Percentiles rank a stretch among this genome's conserved stretches.
These are phyloP conservation scores for Trididemnum miniatum DNA, from an alignment of 23 tunicate genomes.

Conservation along the genomic window DNA sequence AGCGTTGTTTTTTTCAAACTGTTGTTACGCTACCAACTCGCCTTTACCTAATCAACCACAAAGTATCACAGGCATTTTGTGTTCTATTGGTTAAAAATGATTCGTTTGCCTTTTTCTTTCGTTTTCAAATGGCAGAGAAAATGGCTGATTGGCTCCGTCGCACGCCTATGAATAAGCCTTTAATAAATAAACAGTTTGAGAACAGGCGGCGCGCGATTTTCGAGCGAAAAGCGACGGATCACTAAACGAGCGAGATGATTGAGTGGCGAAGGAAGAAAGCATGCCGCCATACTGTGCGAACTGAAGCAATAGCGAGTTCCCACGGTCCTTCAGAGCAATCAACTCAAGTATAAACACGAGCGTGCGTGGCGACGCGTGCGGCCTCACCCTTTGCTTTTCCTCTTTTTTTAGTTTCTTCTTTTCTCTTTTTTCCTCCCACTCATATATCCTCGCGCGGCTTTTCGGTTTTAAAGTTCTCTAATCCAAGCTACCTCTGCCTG, in stretches of 20 bases:
- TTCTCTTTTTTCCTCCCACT: not conserved
- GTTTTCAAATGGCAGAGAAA: not conserved
- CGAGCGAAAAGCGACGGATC: slow-evolving; percentile 22
- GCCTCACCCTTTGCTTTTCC: slow-evolving; percentile 40
- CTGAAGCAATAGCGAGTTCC: slow-evolving; percentile 53
- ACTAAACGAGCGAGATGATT: not conserved
- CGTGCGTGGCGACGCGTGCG: slow-evolving; percentile 91
- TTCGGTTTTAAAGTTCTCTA: slow-evolving; percentile 28
- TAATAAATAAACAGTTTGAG: slow-evolving; percentile 34
- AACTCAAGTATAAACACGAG: slow-evolving; percentile 94
- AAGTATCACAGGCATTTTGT: no score
- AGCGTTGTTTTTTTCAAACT: no score
- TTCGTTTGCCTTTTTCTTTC: slow-evolving; percentile 24
- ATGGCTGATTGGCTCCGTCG: not conserved
- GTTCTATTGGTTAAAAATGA: not conserved
- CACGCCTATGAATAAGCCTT: slow-evolving; percentile 17
- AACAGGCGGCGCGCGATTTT: slow-evolving; percentile 26
- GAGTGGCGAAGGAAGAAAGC: slow-evolving; percentile 43
- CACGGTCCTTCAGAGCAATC: slow-evolving; percentile 94
- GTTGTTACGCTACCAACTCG: no score
- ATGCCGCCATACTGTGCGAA: slow-evolving; percentile 63
- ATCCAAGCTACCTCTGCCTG: slow-evolving; percentile 29
- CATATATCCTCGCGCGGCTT: slow-evolving; percentile 9
- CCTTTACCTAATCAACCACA: no score
- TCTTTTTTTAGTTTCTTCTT: slow-evolving; percentile 5